Base-by-base conservation (phyloP, 2,113 vertebrate genomes). In the Malurus alboscapulatus region DNA sequence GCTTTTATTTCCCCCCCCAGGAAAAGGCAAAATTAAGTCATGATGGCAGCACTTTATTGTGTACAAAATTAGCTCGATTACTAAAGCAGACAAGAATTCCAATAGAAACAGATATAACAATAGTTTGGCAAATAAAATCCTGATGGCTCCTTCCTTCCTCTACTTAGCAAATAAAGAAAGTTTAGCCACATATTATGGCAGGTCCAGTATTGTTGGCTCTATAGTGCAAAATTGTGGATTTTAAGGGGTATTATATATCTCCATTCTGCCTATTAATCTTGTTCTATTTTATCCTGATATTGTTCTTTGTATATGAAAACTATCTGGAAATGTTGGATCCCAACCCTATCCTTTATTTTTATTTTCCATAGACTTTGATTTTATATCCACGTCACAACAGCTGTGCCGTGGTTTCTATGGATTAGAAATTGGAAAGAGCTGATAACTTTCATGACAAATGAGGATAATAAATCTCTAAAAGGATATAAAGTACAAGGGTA, bases 41-140 rank as follows among this genome's bases (percentile, higher is more conserved):
- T 94, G 67, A 36, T 90, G 74, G 75, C 89, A 91, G 76, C 53
- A 76, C 53, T 92, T 96, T 87, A 96, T 90, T 94, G 88, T 93
- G 81, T 78, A 75, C 73, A 95, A 94, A 94, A 94, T 86, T 72
- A 96, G 65, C 72, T 91, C 0, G 0, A 69, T 94, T 92, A 78
- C 84, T 84, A 53, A 80, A 85, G 80, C 48, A 66, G 40, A 81
- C 74, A 93, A 84, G 88, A 96, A 95, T 89, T 89, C 61, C 40
- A 82, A 55, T 12, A 78, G 76, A 87, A 92, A 84, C 13, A 82
- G 50, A 80, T 95, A 62, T 26, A 95, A 93, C 87, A 95, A 95
- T 88, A 81, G 91, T 61, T 84, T 80, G 63, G 61, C 63, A 96
- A 93, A 92, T 81, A 79, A 95, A 76, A 73, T 92, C 83, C 81